Conservation (phyloP, 2,113 vertebrate genomes). For the Lophochroa leadbeateri region DNA sequence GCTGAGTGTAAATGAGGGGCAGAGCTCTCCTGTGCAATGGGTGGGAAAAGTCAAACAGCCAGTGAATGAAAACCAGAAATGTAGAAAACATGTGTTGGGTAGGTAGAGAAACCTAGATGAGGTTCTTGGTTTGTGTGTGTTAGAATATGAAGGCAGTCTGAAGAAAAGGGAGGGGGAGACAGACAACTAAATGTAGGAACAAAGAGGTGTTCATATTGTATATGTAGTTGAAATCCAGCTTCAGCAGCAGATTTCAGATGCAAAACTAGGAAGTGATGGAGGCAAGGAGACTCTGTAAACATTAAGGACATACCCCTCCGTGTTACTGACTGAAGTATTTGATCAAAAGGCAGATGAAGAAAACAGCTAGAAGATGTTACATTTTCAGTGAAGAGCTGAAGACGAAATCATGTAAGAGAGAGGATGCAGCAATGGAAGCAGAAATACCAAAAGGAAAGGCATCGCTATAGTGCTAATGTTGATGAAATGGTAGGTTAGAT, state of each 20-base stretch:
- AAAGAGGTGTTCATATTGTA: background rate
- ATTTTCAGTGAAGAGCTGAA: background rate
- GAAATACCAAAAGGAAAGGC: background rate
- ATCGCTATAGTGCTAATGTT: accelerated
- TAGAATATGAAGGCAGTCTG: background rate
- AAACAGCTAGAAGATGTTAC: background rate
- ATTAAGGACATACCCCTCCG: background rate
- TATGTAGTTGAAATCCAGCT: background rate
- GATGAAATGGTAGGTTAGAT: background rate
- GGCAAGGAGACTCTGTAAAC: background rate
- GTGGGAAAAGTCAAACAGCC: background rate
- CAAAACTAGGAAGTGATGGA: background rate
- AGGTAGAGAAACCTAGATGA: background rate
- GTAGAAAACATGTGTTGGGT: background rate
- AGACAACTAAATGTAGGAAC: background rate
- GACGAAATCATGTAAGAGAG: background rate
- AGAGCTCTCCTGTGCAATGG: background rate
- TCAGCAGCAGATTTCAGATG: background rate
- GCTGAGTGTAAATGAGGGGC: background rate
- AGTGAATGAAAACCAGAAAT: background rate
- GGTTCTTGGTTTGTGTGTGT: background rate
- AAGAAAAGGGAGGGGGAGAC: background rate
- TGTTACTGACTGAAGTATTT: background rate
- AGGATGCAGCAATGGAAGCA: background rate
- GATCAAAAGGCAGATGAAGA: background rate